Evolutionary conservation across 2,113 vertebrate species (phyloP), one percentile per base, ranked within the genome.

Genomic region (Nycticryphes semicollaris): DNA sequence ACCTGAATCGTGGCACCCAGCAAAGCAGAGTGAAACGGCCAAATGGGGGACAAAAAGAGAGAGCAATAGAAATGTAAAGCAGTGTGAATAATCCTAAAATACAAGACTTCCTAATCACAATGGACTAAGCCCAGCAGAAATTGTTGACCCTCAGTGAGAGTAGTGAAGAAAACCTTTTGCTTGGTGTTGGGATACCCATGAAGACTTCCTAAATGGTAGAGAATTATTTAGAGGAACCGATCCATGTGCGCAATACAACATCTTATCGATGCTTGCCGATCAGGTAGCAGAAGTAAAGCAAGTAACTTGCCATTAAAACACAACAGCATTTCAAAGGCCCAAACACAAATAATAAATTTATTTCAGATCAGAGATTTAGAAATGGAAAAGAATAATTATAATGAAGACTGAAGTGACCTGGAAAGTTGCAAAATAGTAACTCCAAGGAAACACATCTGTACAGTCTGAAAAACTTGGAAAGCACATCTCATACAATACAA

Each of bases 171-270:
- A 64, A 90, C 7, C 2, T 27, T 80, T 59, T 76, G 2, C 68
- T 67, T 37, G 31, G 24, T 66, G 25, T 35, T 4, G 8, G 16
- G 7, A 16, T 67, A 35, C 24, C 35, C 50, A 3, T 5, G 20
- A 53, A 45, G 16, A n/a, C 31, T 54, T 83, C 37, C 14, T 45
- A 63, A 83, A 51, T 47, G 9, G 6, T 27, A 19, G 24, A 63
- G 51, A 80, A 72, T 73, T 75, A 9, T 14, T 64, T 51, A 39
- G n/a, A 66, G 41, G 47, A 60, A 41, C 9, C 47, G 37, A 76
- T 37, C 18, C 8, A 7, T 0, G 0, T 27, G 12, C 24, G 48
- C 53, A 15, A 0, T 89, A 28, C 41, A 56, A 22, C 23, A n/a
- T 83, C 28, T 83, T 64, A n/a, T 11, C 19, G 13, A 22, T 1